Evolutionary conservation across 2,888 invertebrate species (phyloP), one percentile per base, ranked within the genome.

Genomic region (Ormyrus rosae): DNA sequence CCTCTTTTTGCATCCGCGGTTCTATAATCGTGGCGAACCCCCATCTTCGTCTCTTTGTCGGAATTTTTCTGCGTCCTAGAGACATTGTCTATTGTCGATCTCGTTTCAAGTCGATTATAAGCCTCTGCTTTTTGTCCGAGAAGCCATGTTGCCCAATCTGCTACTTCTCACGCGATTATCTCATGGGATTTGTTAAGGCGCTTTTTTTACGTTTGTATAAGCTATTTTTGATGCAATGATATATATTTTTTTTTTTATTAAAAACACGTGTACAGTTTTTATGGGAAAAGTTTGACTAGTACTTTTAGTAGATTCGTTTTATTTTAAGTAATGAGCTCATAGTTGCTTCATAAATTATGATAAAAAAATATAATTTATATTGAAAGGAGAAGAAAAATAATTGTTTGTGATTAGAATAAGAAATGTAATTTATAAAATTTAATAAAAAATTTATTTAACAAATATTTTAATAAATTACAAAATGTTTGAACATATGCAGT

Each of bases 101-200:
- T 72, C 48, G 53, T 58, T 61, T 53, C 45, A 34, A 34, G 34
- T 34, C 34, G 34, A 34, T 34, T 50, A 70, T 56, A 4, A 10
- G 19, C 13, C n/a, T n/a, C 34, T 34, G 11, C 11, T 69, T 56
- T 8, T 69, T 34, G 61, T 50, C 8, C 6, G 46, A 58, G 8
- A 46, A 48, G 8, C 13, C 5, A 34, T n/a, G 10, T 75, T 80
- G 72, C 80, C 76, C 67, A 80, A 80, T 80, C 76, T 68, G 76
- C 19, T 48, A 45, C 7, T 75, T 75, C 70, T 48, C 74, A 76
- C 72, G 34, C 34, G 64, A 80, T 80, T 76, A 68, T 72, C 71
- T 51, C 45, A 51, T 7, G 60, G n/a, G 61, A 34, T 34, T 34
- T 34, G 34, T 34, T 2, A 4, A 34, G 34, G 34, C 34, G 34